Conservation (phyloP, 2,888 invertebrate genomes). For the Sinhomidia bicolor region DNA sequence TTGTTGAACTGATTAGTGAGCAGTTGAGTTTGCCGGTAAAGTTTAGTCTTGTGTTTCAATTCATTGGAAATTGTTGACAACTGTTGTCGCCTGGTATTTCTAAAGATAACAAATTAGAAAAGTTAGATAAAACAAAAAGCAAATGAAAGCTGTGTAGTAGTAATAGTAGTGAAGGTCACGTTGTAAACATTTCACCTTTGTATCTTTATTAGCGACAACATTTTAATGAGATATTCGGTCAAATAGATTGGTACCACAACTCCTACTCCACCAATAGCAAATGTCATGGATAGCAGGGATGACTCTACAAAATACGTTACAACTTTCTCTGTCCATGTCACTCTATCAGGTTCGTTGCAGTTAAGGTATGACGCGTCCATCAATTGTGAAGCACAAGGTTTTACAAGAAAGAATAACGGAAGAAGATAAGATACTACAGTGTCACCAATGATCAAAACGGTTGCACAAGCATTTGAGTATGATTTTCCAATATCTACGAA, state of each 20-base stretch:
- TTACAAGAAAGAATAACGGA: neutral
- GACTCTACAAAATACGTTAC: conserved; percentile 8
- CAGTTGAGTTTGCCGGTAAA: conserved; percentile 14
- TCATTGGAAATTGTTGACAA: neutral
- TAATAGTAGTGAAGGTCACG: too few species aligned
- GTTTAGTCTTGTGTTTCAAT: neutral
- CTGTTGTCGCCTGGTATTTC: neutral
- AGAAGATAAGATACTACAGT: neutral
- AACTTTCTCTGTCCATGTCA: neutral
- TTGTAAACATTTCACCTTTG: neutral
- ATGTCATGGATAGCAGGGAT: neutral
- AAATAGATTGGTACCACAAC: neutral
- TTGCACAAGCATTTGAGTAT: neutral
- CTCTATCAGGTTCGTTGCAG: neutral
- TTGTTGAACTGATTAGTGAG: neutral
- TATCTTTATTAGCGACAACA: neutral
- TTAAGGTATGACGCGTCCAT: neutral
- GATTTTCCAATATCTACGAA: neutral
- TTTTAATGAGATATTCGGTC: neutral
- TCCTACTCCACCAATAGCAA: neutral
- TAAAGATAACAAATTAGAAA: too few species aligned
- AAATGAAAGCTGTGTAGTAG: too few species aligned
- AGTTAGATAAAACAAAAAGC: too few species aligned
- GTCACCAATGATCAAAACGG: neutral
- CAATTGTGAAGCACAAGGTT: conserved; percentile 30